Evolutionary conservation across 2,888 invertebrate species (phyloP), one percentile per base, ranked within the genome.

Genomic region (Odontocolon sp.): DNA sequence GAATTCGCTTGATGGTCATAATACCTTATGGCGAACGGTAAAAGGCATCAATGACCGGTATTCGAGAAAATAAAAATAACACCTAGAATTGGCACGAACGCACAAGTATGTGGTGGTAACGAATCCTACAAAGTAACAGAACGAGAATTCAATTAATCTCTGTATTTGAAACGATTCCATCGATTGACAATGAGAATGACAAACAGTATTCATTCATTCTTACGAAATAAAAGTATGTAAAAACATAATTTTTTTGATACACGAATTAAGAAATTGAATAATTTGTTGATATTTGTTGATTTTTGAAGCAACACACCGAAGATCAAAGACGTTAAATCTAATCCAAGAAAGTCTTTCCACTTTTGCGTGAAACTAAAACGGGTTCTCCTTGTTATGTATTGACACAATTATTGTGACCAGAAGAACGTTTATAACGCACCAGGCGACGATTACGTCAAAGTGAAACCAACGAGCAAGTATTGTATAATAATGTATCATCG

Each of bases 401-500:
- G 80, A 76, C 70, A 78, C 70, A 80, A 80, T 71, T 73, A 50
- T 23, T 14, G 40, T 33, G 66, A 47, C 31, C 16, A 11, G 31
- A 42, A 61, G 54, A 56, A 66, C 16, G n/a, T n/a, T n/a, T n/a
- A n/a, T 61, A 67, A 54, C 36, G 67, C 45, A 76, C 38, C 40
- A 47, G 45, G 54, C n/a, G 23, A 76, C 80, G 79, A 79, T 86
- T 86, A 82, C 85, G 83, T 86, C 85, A 80, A 81, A 82, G 85
- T 82, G 84, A 86, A 86, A 86, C 79, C 77, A 77, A 47, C 73
- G 59, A 56, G 64, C 61, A 64, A 52, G 36, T 78, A 78, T 84
- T 80, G 83, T 84, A 84, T 85, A 83, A n/a, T n/a, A n/a, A 83
- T 77, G 72, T 67, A 54, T 54, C 64, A 69, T 64, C 67, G 64